A percentile compares a stretch with the other conserved stretches of the same genome.
phyloP scores from a whole-genome alignment of 1,140 invertebrate genomes.

The Aphelenchoides besseyi region DNA sequence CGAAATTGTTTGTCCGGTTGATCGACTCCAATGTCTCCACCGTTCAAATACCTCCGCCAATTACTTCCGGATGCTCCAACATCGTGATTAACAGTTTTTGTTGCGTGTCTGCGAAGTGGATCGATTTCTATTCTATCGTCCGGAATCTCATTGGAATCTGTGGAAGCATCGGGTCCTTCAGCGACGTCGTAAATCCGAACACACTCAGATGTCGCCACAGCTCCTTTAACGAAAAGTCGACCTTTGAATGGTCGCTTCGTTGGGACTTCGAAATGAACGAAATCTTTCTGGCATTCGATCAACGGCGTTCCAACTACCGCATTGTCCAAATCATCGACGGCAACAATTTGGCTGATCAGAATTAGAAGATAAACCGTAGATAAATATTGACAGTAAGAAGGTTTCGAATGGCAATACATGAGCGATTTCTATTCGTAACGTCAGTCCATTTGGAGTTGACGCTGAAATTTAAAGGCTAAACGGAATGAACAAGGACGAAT shows the following conservation, averaged over 20 bases:
- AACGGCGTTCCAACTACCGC: conserved; percentile 3
- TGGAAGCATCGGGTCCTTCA: background rate
- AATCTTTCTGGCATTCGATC: conserved; percentile 1
- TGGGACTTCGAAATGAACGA: conserved; percentile 9
- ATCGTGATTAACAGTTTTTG: background rate
- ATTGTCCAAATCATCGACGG: conserved; percentile 5
- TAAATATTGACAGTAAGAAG: too few relatives aligned
- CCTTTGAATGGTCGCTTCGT: background rate
- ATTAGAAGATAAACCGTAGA: too few relatives aligned
- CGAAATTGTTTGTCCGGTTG: background rate
- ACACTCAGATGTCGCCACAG: background rate
- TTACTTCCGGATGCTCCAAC: background rate
- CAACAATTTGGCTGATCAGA: background rate
- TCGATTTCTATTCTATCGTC: background rate
- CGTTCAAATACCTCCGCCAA: background rate
- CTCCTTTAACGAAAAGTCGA: background rate
- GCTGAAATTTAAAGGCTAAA: too few relatives aligned
- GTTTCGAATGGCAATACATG: too few relatives aligned
- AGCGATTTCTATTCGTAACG: too few relatives aligned
- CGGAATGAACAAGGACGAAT: too few relatives aligned
- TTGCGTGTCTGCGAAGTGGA: background rate
- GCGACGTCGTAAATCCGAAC: background rate
- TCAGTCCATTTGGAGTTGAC: too few relatives aligned
- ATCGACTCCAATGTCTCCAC: background rate
- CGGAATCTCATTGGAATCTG: background rate